These are phyloP conservation scores for Pyrgilauda ruficollis DNA, from an alignment of 2,113 vertebrate species.

Conservation along the genomic window DNA sequence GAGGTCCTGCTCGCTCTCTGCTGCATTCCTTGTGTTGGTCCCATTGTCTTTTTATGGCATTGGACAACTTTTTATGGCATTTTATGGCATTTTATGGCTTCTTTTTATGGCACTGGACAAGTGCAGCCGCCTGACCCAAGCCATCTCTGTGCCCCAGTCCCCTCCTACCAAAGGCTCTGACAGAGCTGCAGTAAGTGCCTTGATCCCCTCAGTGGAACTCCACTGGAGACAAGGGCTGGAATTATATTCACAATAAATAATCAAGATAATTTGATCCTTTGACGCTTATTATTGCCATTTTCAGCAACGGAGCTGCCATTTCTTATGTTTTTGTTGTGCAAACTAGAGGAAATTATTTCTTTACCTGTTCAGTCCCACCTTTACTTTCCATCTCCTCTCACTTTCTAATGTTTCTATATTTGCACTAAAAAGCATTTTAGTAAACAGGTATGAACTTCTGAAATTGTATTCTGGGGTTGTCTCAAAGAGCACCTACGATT, in stretches of 20 bases:
- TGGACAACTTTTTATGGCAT: neutral
- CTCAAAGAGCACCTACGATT: neutral
- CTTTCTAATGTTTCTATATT: neutral
- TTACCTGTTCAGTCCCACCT: neutral
- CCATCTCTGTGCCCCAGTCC: neutral
- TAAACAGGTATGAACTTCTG: neutral
- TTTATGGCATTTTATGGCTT: neutral
- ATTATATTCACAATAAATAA: neutral
- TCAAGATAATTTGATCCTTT: neutral
- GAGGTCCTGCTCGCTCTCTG: neutral
- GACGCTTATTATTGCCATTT: neutral
- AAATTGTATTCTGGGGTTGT: neutral
- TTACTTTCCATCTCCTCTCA: neutral
- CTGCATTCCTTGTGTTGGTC: neutral
- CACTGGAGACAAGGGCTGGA: neutral
- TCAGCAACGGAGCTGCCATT: accelerated
- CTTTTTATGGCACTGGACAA: neutral
- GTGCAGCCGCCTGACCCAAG: neutral
- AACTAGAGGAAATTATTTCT: neutral
- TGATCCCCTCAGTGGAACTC: neutral
- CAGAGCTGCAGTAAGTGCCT: neutral
- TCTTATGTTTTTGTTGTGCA: neutral
- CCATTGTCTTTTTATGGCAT: neutral
- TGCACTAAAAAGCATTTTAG: neutral
- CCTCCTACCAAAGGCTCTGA: neutral